Percentiles rank a stretch among this genome's conserved stretches.
These are phyloP conservation scores for Autographa pulchrina DNA, from an alignment of 2,888 invertebrate species.

Conservation along the genomic window DNA sequence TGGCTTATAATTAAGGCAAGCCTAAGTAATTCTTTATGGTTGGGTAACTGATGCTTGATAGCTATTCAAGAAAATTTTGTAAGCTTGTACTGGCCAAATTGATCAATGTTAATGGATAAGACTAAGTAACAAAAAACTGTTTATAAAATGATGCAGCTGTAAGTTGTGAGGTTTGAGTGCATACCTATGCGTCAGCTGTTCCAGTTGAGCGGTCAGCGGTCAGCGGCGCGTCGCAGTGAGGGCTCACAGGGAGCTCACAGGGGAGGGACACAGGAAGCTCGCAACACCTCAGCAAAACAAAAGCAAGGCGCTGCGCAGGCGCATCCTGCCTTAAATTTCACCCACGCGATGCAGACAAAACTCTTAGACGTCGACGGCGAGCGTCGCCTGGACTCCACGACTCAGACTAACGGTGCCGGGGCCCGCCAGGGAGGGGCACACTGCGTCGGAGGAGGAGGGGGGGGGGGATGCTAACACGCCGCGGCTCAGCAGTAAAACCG, in stretches of 20 bases:
- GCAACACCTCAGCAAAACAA: background rate
- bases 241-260: background rate
- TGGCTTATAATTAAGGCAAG: too few species aligned
- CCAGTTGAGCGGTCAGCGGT: background rate
- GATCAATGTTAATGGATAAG: too few species aligned
- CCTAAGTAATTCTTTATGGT: too few species aligned
- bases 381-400: conserved; percentile 17
- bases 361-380: conserved; percentile 16
- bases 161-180: background rate
- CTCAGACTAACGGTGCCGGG: conserved; percentile 6
- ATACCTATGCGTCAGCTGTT: background rate
- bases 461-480: conserved; percentile 1
- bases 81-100: too few species aligned
- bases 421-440: conserved; percentile 28
- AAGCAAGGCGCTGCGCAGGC: background rate
- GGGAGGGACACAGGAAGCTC: background rate
- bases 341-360: conserved; percentile 8
- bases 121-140: too few species aligned
- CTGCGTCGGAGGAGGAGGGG: conserved; percentile 20
- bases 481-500: conserved; percentile 26
- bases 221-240: background rate
- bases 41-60: too few species aligned
- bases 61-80: too few species aligned
- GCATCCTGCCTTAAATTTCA: background rate
- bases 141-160: too few species aligned